These are phyloP conservation scores for Lypha dubia DNA, from an alignment of 2,888 invertebrate genomes.

Conservation along the genomic window DNA sequence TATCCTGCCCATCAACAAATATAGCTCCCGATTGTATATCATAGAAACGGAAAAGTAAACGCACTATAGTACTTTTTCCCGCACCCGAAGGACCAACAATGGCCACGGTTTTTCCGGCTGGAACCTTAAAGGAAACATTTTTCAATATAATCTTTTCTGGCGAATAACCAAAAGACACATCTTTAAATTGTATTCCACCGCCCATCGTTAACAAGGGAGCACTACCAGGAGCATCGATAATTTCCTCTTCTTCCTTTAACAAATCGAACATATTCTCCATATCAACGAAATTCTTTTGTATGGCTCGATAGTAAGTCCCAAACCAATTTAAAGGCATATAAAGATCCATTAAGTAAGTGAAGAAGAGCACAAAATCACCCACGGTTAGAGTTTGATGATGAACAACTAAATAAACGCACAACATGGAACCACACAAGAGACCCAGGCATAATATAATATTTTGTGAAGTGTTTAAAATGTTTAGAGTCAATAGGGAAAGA, in stretches of 20 bases:
- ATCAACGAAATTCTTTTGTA: conserved; percentile 98
- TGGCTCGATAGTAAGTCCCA: conserved; percentile 98
- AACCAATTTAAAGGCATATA: conserved; percentile 99
- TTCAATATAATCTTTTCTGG: conserved; percentile 90
- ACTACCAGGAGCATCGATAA: conserved; percentile 92
- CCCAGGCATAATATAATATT: conserved; percentile 95
- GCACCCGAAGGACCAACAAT: conserved; percentile 94
- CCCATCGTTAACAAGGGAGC: conserved; percentile 85
- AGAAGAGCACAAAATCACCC: conserved; percentile 98
- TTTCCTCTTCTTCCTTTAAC: conserved; percentile 93
- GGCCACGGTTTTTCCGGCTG: conserved; percentile 93
- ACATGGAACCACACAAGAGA: conserved; percentile 92
- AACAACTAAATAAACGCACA: conserved; percentile 94
- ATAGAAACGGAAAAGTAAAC: conserved; percentile 97
- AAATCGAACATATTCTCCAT: conserved; percentile 99
- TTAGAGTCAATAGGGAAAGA: conserved; percentile 92
- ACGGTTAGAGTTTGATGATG: conserved; percentile 89
- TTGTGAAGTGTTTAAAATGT: conserved; percentile 95
- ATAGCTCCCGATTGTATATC: conserved; percentile 95
- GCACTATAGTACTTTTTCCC: conserved; percentile 98
- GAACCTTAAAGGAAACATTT: conserved; percentile 90
- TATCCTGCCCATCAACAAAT: conserved; percentile 94
- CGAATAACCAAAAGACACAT: conserved; percentile 95
- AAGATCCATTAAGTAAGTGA: conserved; percentile 96
- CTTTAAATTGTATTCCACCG: conserved; percentile 93